Evolutionary conservation across 2,888 invertebrate genomes (phyloP), one percentile per base, ranked within the genome.

Genomic region (Agrotis segetum): DNA sequence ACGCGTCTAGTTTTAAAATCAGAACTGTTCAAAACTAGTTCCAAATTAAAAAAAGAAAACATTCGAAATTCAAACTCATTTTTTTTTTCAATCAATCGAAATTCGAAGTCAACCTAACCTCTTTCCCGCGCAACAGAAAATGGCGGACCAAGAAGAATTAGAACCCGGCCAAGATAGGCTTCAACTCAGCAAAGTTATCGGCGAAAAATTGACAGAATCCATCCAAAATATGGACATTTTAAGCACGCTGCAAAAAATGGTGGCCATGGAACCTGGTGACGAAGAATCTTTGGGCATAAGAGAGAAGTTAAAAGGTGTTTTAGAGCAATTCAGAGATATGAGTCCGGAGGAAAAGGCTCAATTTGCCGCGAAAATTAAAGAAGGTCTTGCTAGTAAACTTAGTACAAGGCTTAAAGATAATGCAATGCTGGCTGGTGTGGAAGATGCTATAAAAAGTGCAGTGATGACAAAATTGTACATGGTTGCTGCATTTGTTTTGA

Each of bases 221-320:
- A 88, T 96, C 2, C 84, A 91, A 79, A 94, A 93, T 56, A 89
- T 94, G 85, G 95, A 96, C 65, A 84, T 96, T 0, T 67, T 94
- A 67, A 87, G 88, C 1, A 86, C 94, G 2, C 74, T 95, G 0
- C 89, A 94, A 77, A 95, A 92, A 67, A 92, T 95, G 87, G 89
- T 93, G 0, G 89, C 90, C 0, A 83, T 85, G 0, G 84, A 89
- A 0, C 89, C 93, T 0, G 90, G 92, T 24, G 94, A 95, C 55
- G 92, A 94, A 49, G 91, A 93, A 19, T 88, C 93, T 0, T 90
- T 89, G 24, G 91, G 90, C 40, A 87, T 93, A 0, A 83, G 90
- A 4, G 88, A 90, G 44, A 92, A 93, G 76, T 66, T 95, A 2
- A 87, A 88, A 74, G 91, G 90, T 0, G 89, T 95, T 1, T 63